phyloP scores from a whole-genome alignment of 2,888 invertebrate species.

The Falcaria lacertinaria region DNA sequence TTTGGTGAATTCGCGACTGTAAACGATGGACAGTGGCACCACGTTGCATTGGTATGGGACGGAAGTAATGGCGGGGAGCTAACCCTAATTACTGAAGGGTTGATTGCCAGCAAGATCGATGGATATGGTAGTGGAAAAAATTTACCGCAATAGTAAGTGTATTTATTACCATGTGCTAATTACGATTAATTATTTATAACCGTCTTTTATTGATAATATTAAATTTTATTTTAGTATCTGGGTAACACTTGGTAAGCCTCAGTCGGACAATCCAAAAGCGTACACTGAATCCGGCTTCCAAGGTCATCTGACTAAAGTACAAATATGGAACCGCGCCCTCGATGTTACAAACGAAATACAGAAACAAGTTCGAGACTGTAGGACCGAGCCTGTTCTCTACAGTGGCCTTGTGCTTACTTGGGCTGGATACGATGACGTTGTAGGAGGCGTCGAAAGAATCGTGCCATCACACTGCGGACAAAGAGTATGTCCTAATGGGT shows the following conservation, averaged over 20 bases:
- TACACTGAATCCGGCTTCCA: constrained; percentile 96
- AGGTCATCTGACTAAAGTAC: constrained; percentile 95
- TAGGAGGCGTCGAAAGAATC: constrained; percentile 93
- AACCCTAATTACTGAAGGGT: constrained; percentile 95
- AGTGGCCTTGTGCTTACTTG: constrained; percentile 92
- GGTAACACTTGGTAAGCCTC: constrained; percentile 94
- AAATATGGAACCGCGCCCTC: constrained; percentile 95
- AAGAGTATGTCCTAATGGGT: constrained; percentile 92
- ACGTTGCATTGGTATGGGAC: constrained; percentile 96
- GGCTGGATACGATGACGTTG: constrained; percentile 94
- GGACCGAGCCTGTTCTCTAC: constrained; percentile 94
- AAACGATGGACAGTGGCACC: constrained; percentile 98
- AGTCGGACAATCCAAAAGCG: constrained; percentile 87
- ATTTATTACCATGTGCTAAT: too few relatives aligned
- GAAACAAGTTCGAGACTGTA: constrained; percentile 95
- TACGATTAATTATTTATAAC: too few relatives aligned
- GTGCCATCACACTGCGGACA: constrained; percentile 96
- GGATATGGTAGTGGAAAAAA: constrained; percentile 91
- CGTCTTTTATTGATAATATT: too few relatives aligned
- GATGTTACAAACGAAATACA: constrained; percentile 96
- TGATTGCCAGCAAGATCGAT: constrained; percentile 95
- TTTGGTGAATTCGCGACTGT: constrained; percentile 95
- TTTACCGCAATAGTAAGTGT: constrained; percentile 89
- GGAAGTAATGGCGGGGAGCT: constrained; percentile 91
- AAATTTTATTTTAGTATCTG: constrained; percentile 93